These are phyloP conservation scores for Nebria brevicollis DNA, from an alignment of 2,888 invertebrate species.

Conservation along the genomic window DNA sequence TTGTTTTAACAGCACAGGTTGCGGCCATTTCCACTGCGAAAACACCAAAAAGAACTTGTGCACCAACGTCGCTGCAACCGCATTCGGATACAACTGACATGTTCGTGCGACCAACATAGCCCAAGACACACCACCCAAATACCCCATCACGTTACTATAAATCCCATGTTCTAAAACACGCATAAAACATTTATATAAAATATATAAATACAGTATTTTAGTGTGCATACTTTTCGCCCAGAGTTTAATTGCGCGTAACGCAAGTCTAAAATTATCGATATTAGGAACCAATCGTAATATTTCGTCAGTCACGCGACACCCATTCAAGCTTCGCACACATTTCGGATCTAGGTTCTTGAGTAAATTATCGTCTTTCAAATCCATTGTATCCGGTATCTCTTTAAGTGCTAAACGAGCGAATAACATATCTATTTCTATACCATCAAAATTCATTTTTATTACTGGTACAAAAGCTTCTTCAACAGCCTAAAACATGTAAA, in stretches of 20 bases:
- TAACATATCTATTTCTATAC: slow-evolving; percentile 98
- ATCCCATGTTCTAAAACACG: slow-evolving; percentile 84
- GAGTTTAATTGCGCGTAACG: slow-evolving; percentile 93
- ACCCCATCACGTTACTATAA: slow-evolving; percentile 98
- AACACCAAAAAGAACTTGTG: slow-evolving; percentile 99
- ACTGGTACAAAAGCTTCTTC: slow-evolving; percentile 99
- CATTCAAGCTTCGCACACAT: slow-evolving; percentile 96
- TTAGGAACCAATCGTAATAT: slow-evolving; percentile 95
- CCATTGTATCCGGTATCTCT: slow-evolving; percentile 90
- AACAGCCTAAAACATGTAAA: slow-evolving; percentile 74
- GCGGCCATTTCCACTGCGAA: slow-evolving; percentile 99
- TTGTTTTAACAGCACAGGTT: slow-evolving; percentile 94
- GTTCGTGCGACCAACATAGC: slow-evolving; percentile 99
- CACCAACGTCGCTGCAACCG: slow-evolving; percentile 91
- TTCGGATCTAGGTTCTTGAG: slow-evolving; percentile 95
- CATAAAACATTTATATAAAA: not conserved
- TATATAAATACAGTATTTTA: slow-evolving; percentile 13
- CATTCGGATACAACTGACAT: slow-evolving; percentile 98
- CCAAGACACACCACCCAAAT: slow-evolving; percentile 99
- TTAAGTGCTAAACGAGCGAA: slow-evolving; percentile 96
- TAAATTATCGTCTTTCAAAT: slow-evolving; percentile 89
- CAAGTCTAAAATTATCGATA: slow-evolving; percentile 91
- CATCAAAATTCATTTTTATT: slow-evolving; percentile 98
- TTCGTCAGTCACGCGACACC: slow-evolving; percentile 98
- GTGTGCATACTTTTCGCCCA: slow-evolving; percentile 93